A percentile compares a stretch with the other conserved stretches of the same genome.
Evolutionary conservation across 2,113 vertebrate species (phyloP).

Genomic region (Mormyrus iriodes): DNA sequence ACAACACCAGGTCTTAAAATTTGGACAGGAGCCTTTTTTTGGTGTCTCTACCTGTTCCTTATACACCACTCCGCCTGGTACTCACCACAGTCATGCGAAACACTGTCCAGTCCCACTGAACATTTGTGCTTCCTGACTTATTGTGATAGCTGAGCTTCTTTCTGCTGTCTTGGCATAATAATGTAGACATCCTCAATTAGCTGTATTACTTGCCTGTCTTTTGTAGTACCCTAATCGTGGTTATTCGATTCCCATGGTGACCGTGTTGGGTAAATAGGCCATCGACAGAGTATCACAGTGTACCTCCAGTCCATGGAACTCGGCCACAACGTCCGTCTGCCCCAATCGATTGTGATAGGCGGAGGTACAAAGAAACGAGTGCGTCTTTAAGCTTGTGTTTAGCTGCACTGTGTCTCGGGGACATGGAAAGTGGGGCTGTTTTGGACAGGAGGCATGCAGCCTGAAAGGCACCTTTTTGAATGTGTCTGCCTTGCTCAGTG

Average conservation of each 20-base stretch:
- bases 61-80: not conserved
- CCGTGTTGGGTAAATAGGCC: constrained; percentile 2
- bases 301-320: not conserved
- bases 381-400: not conserved
- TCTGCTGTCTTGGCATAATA: not conserved
- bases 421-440: not conserved
- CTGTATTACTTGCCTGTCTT: not conserved
- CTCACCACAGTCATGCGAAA: not conserved
- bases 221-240: not conserved
- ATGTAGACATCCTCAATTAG: not conserved
- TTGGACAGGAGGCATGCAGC: not conserved
- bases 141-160: not conserved
- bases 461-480: not conserved
- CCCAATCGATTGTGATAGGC: not conserved
- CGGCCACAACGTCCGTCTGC: not conserved
- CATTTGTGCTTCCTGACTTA: not conserved
- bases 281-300: not conserved
- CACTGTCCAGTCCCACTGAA: not conserved
- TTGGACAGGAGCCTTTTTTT: not conserved
- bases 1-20: not conserved
- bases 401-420: not conserved
- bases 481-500: not conserved
- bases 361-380: not conserved
- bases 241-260: constrained; percentile 7
- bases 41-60: not conserved